Evolutionary conservation across 2,113 vertebrate species (phyloP).

Genomic region (Gadus macrocephalus): DNA sequence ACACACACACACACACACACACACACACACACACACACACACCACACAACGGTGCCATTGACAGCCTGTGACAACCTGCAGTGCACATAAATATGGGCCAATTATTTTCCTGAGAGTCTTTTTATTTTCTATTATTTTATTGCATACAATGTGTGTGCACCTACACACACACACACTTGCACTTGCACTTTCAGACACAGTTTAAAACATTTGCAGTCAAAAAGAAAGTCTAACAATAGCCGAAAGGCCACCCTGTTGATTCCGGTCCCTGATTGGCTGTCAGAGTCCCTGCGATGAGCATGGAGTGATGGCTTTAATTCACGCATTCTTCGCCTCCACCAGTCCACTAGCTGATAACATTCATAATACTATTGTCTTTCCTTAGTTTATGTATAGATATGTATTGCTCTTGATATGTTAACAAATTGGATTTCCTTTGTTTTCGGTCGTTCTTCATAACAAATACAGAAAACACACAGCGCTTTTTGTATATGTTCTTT

Average conservation of each 20-base stretch:
- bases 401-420: too few relatives aligned
- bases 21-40: background rate
- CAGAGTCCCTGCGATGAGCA: background rate
- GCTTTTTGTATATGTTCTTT: too few relatives aligned
- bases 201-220: background rate
- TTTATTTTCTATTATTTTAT: conserved; percentile 21
- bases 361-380: background rate
- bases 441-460: too few relatives aligned
- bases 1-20: background rate
- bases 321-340: background rate
- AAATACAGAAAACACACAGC: too few relatives aligned
- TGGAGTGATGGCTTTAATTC: background rate
- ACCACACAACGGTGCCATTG: background rate
- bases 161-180: background rate
- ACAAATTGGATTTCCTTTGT: too few relatives aligned
- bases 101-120: conserved; percentile 11
- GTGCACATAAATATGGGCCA: conserved; percentile 1
- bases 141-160: background rate
- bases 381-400: too few relatives aligned
- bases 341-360: background rate
- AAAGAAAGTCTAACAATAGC: background rate
- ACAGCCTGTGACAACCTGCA: background rate
- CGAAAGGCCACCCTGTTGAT: background rate
- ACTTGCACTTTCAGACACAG: background rate
- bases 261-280: background rate